Base-by-base conservation (phyloP, 2,113 vertebrate genomes). In the Cyprinodon tularosa region DNA sequence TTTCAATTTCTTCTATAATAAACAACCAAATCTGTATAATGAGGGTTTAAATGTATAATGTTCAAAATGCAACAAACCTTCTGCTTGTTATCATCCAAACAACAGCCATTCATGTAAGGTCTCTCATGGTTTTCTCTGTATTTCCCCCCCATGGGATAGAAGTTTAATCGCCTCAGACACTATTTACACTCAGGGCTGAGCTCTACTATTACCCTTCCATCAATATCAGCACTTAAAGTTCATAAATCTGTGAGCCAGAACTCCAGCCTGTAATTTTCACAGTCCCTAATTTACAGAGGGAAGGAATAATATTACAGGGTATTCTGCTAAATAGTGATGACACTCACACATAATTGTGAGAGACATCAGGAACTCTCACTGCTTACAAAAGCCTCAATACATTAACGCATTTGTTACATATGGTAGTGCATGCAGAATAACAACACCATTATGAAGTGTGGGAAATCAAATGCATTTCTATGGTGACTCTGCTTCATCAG, bases 211-310 rank as follows among this genome's bases (percentile, higher is more conserved):
- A 94, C 84, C 82, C 81, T 79, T 84, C 89, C 89, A 92, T 94
- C 92, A 92, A 94, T 94, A 94, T 92, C 88, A 91, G 87, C 86
- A 92, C 90, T 92, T 93, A 90, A 86, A 84, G 83, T 82, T 84
- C 85, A 89, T 91, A 90, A 94, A 90, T 82, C 75, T 75, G 81
- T 48, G 82, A 80, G 82, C 66, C 71, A 85, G 81, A 71, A 77
- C 85, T 88, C 78, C 76, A 90, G 90, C 89, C 92, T 94, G 91
- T 93, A 91, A 93, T 93, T 90, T 91, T 77, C 90, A 12, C 79
- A 90, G 84, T 84, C 89, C 90, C 81, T 91, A 93, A 92, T 92
- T 94, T 89, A 87, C 42, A 77, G 90, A 92, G 88, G 89, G 82
- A 88, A 86, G 87, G 82, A 92, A 90, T 92, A 90, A 90, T 90